These are phyloP conservation scores for Drosophila subobscura DNA, from an alignment of 1,140 invertebrate genomes.

Conservation along the genomic window DNA sequence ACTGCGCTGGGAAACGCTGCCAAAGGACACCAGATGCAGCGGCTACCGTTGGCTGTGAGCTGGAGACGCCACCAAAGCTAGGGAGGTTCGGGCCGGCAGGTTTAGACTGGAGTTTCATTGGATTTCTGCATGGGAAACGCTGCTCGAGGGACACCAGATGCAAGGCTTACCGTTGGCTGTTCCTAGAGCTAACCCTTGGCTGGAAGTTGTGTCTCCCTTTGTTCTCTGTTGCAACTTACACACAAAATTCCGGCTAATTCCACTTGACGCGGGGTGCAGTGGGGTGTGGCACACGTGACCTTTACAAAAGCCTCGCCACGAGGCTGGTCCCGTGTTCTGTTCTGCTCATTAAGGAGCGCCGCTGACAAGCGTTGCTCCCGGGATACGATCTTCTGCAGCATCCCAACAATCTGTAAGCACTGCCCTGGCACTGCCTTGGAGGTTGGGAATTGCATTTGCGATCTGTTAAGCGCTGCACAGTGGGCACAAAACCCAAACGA, in stretches of 20 bases:
- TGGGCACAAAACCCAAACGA: constrained; percentile 45
- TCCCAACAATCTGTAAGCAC: constrained; percentile 32
- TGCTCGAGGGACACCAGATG: constrained; percentile 33
- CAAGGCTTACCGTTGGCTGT: constrained; percentile 33
- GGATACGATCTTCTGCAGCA: constrained; percentile 61
- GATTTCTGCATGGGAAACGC: too few relatives aligned
- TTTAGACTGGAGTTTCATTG: too few relatives aligned
- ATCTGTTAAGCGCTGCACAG: constrained; percentile 55
- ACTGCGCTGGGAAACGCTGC: constrained; percentile 6
- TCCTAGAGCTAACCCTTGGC: background rate
- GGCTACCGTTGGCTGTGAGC: constrained; percentile 29
- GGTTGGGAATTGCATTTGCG: background rate
- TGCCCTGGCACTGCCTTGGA: constrained; percentile 4
- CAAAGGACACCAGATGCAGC: constrained; percentile 41
- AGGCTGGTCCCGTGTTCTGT: constrained; percentile 40
- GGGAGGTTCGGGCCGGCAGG: background rate
- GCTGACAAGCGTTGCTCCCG: constrained; percentile 63
- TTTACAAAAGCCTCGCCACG: constrained; percentile 59
- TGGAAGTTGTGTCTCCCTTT: background rate
- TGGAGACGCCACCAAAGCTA: background rate
- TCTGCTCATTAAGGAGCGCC: constrained; percentile 69
- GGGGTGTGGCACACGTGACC: constrained; percentile 58
- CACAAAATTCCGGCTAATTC: constrained; percentile 17
- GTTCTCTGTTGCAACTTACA: background rate
- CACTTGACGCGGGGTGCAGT: constrained; percentile 54